These are phyloP conservation scores for Aurelia coerulea DNA, from an alignment of 30 jellyfish, hydroid and myxozoan species.

Conservation along the genomic window DNA sequence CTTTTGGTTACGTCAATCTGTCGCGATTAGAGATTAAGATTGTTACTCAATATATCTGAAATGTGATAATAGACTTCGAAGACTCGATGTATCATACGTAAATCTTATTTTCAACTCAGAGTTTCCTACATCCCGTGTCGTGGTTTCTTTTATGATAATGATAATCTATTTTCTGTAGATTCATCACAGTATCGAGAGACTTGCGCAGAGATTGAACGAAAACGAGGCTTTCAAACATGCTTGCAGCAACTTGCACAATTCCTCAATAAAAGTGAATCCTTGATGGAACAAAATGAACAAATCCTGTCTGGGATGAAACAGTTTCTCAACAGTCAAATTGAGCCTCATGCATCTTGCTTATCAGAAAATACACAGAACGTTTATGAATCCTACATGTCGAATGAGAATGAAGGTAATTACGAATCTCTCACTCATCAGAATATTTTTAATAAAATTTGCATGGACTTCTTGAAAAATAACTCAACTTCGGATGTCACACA, in stretches of 20 bases:
- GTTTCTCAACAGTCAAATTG: not conserved
- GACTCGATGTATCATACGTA: too few relatives aligned
- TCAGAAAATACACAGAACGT: not conserved
- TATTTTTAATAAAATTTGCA: conserved; percentile 49
- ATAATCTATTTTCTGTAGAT: not conserved
- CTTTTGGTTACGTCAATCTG: too few relatives aligned
- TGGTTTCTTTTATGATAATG: too few relatives aligned
- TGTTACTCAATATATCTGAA: too few relatives aligned
- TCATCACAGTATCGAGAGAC: not conserved
- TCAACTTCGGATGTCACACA: conserved; percentile 7
- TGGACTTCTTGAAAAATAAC: conserved; percentile 45
- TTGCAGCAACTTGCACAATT: conserved; percentile 43
- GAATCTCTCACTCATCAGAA: conserved; percentile 22
- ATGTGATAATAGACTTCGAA: too few relatives aligned
- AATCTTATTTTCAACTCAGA: too few relatives aligned
- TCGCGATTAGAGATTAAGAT: too few relatives aligned
- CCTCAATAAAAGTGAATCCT: conserved; percentile 25
- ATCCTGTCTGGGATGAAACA: not conserved
- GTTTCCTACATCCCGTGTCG: too few relatives aligned
- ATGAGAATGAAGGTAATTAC: not conserved
- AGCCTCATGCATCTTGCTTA: not conserved
- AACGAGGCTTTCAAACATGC: conserved; percentile 60
- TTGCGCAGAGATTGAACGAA: conserved; percentile 50
- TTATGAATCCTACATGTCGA: not conserved
- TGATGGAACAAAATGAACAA: conserved; percentile 1